A percentile compares a stretch with the other conserved stretches of the same genome.
Evolutionary conservation across 2,888 invertebrate genomes (phyloP).

Genomic region (Diaperis boleti): DNA sequence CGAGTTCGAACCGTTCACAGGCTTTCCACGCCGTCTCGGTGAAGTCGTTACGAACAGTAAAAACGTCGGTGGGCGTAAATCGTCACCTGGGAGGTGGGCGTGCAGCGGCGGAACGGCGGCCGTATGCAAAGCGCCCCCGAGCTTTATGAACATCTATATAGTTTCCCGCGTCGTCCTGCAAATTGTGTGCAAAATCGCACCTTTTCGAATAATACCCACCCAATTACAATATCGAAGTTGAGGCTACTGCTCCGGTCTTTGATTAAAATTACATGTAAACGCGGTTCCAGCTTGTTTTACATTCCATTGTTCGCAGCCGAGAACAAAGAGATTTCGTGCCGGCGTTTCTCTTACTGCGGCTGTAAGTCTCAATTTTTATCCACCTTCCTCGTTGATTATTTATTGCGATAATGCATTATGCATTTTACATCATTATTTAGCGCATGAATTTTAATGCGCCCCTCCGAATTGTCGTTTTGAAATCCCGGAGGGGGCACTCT

Average conservation of each 20-base stretch:
- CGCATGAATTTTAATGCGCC: slow-evolving; percentile 34
- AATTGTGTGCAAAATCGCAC: slow-evolving; percentile 66
- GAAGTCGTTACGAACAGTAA: slow-evolving; percentile 60
- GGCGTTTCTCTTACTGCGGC: slow-evolving; percentile 61
- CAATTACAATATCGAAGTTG: slow-evolving; percentile 65
- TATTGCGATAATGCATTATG: slow-evolving; percentile 60
- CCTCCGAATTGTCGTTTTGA: slow-evolving; percentile 31
- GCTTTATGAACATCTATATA: slow-evolving; percentile 58
- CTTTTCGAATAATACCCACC: slow-evolving; percentile 62
- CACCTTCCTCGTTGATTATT: slow-evolving; percentile 57
- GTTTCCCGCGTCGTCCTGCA: slow-evolving; percentile 58
- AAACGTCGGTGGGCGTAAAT: slow-evolving; percentile 57
- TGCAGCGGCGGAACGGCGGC: slow-evolving; percentile 61
- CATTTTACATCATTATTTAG: slow-evolving; percentile 59
- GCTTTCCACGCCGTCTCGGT: slow-evolving; percentile 49
- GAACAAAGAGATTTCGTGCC: slow-evolving; percentile 66
- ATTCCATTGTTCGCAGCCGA: slow-evolving; percentile 66
- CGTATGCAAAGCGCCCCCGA: slow-evolving; percentile 57
- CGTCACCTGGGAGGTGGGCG: slow-evolving; percentile 53
- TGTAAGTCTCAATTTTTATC: slow-evolving; percentile 63
- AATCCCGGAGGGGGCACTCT: slow-evolving; percentile 31
- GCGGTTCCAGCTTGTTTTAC: slow-evolving; percentile 66
- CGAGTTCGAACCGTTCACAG: no score
- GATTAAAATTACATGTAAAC: slow-evolving; percentile 68
- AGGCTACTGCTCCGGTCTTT: slow-evolving; percentile 63